These are phyloP conservation scores for Ctenosaura bakeri DNA, from an alignment of 2,797 vertebrate genomes.

Conservation along the genomic window DNA sequence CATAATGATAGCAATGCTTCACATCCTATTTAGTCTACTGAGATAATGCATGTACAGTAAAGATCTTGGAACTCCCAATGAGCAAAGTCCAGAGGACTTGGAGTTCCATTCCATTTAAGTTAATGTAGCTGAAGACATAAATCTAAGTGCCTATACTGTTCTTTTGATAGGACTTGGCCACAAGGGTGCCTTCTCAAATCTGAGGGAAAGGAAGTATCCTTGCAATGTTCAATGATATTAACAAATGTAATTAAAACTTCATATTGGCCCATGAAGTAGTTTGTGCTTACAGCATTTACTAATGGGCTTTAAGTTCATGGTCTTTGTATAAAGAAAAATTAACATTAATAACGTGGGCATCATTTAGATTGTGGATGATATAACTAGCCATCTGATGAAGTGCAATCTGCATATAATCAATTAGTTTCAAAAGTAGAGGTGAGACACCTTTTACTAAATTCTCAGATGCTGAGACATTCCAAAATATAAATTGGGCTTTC, in stretches of 20 bases:
- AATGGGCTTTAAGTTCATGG: not conserved
- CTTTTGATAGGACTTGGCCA: not conserved
- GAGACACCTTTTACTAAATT: not conserved
- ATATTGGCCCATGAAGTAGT: not conserved
- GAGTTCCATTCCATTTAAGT: not conserved
- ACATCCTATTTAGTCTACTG: not conserved
- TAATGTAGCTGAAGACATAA: not conserved
- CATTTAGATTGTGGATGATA: not conserved
- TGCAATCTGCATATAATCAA: not conserved
- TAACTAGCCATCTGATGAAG: not conserved
- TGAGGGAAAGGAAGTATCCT: not conserved
- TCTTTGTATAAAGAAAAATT: not conserved
- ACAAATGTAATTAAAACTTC: constrained; percentile 14
- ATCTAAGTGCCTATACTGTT: not conserved
- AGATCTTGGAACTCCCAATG: not conserved
- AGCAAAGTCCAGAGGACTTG: not conserved
- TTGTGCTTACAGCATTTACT: not conserved
- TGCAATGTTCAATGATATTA: not conserved
- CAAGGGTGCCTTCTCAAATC: not conserved
- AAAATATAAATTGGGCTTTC: not conserved
- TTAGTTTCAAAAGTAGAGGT: not conserved
- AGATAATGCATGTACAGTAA: not conserved
- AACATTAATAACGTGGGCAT: not conserved
- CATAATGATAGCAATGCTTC: not conserved
- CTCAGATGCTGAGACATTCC: not conserved